Conservation (phyloP, 2,888 invertebrate genomes). For the Apodemia mormo region DNA sequence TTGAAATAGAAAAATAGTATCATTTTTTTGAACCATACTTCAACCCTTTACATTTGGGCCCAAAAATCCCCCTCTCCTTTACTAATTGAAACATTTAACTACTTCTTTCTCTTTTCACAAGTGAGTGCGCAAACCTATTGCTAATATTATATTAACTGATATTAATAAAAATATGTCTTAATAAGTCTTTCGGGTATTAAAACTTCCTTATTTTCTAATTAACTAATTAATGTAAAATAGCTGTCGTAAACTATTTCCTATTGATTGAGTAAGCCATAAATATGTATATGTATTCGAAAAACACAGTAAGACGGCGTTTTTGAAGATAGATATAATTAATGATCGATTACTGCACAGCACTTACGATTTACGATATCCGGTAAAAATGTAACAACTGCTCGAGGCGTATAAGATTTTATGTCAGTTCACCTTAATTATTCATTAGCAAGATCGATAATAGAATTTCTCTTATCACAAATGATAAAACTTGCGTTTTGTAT, state of each 20-base stretch:
- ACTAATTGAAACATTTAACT: no score
- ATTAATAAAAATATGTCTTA: neutral
- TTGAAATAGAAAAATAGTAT: no score
- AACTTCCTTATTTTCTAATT: slow-evolving; percentile 6
- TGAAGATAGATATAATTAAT: slow-evolving; percentile 13
- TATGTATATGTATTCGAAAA: slow-evolving; percentile 16
- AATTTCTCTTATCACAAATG: slow-evolving; percentile 77
- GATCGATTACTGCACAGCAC: slow-evolving; percentile 3
- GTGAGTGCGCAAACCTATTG: no score
- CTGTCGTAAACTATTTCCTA: slow-evolving; percentile 14
- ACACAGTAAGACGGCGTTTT: slow-evolving; percentile 26
- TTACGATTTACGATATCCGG: slow-evolving; percentile 10
- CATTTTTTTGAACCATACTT: no score
- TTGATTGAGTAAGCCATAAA: slow-evolving; percentile 15
- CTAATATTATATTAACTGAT: no score
- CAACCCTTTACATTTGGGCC: no score
- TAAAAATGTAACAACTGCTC: slow-evolving; percentile 19
- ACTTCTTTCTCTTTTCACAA: no score
- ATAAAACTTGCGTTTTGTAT: slow-evolving; percentile 73
- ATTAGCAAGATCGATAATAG: slow-evolving; percentile 55
- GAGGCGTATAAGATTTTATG: slow-evolving; percentile 35
- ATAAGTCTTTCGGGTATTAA: neutral
- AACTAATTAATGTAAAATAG: neutral
- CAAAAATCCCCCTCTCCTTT: no score
- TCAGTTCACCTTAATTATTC: slow-evolving; percentile 55